Base-by-base conservation (phyloP, 2,113 vertebrate genomes). In the Thalassoma bifasciatum region DNA sequence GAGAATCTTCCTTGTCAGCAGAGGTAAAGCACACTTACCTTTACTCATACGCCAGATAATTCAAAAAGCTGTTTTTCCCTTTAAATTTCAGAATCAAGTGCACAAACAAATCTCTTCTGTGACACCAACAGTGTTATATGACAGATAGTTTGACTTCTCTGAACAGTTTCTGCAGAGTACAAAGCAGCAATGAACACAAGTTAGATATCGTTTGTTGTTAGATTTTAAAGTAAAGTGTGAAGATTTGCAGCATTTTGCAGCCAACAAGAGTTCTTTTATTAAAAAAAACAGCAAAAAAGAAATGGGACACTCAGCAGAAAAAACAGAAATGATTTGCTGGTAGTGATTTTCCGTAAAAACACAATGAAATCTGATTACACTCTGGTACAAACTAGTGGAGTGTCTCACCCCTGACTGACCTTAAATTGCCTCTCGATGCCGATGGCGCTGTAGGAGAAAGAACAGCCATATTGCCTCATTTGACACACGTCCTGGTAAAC, bases 331-430 rank as follows among this genome's bases (percentile, higher is more conserved):
- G 47, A 64, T 84, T 76, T 71, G 56, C 34, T 10, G 11, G 68
- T 79, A 86, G 71, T 76, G 59, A 82, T 88, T 86, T 84, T 46
- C 78, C 30, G 57, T 77, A 67, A 79, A 47, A 81, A 79, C 40
- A 8, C 75, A 65, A 60, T 72, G 47, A 74, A 84, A 79, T 82
- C 66, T 74, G 47, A 82, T 90, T 83, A 61, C 79, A 60, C 58
- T 44, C 64, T 57, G 65, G 34, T 81, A 75, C 84, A 72, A 85
- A 83, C 68, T 53, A 77, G 73, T 47, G 58, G 77, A 80, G 81
- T 76, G 81, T 80, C 77, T 86, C 84, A 86, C 77, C 87, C 75
- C 80, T 86, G 72, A 86, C 67, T 86, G 79, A 88, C 84, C 87
- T 82, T 72, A 84, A 78, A 88, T 87, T 88, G 82, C 84, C 67